Percentiles rank a stretch among this genome's conserved stretches.
phyloP scores from a whole-genome alignment of 1,140 invertebrate species.

The Sinonovacula constricta region DNA sequence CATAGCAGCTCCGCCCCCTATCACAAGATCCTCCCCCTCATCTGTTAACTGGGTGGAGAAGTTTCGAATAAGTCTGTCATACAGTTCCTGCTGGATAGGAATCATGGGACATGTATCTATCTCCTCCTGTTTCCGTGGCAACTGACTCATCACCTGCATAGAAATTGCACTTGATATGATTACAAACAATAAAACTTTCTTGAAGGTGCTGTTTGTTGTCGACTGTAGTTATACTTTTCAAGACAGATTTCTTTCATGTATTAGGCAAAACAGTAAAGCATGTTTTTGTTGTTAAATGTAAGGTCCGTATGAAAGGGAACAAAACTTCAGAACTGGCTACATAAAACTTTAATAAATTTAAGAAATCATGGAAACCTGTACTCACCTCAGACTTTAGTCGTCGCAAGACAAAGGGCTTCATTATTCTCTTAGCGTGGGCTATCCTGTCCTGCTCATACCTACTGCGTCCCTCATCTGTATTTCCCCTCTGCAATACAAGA shows the following conservation, averaged over 20 bases:
- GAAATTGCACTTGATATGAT: not conserved
- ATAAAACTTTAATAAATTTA: no score
- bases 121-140: constrained; percentile 88
- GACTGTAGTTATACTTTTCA: no score
- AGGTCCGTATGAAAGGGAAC: no score
- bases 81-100: constrained; percentile 86
- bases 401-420: constrained; percentile 97
- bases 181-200: constrained; percentile 10
- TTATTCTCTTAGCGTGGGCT: constrained; percentile 94
- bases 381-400: constrained; percentile 86
- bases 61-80: constrained; percentile 86
- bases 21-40: constrained; percentile 23
- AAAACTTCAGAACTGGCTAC: no score
- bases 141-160: constrained; percentile 83
- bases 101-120: constrained; percentile 84
- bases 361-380: not conserved
- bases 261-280: no score
- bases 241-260: no score
- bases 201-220: no score
- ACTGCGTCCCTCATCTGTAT: constrained; percentile 65
- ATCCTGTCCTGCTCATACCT: constrained; percentile 93
- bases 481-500: constrained; percentile 60
- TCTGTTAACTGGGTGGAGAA: constrained; percentile 78
- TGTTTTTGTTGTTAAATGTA: no score
- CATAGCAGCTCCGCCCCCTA: constrained; percentile 64